Percentiles rank a stretch among this genome's conserved stretches.
phyloP scores from a whole-genome alignment of 2,113 vertebrate species.

The Notothenia coriiceps region DNA sequence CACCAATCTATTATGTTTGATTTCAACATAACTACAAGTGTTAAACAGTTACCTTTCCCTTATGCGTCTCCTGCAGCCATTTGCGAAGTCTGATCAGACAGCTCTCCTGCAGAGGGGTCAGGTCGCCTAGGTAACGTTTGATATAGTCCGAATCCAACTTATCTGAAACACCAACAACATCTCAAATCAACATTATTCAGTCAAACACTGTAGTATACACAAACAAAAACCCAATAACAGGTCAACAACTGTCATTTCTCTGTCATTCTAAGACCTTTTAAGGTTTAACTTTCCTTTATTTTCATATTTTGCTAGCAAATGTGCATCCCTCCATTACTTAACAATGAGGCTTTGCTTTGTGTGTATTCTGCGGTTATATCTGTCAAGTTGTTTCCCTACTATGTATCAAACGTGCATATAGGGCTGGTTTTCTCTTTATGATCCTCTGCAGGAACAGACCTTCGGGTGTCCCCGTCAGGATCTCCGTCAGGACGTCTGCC shows the following conservation, averaged over 20 bases:
- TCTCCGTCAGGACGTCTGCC: conserved; percentile 80
- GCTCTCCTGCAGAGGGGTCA: conserved; percentile 97
- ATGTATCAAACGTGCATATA: neutral
- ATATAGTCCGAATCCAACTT: conserved; percentile 98
- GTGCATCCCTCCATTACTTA: neutral
- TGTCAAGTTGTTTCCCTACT: neutral
- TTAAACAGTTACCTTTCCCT: conserved; percentile 89
- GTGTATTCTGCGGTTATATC: no score
- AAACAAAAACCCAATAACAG: neutral
- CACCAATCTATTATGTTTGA: neutral
- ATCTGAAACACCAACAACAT: conserved; percentile 79
- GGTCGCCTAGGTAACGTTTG: conserved; percentile 94
- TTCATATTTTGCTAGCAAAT: neutral
- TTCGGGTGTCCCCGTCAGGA: conserved; percentile 86
- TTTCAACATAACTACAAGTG: no score
- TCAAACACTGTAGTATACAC: neutral
- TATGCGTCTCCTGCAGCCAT: conserved; percentile 97
- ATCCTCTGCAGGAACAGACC: conserved; percentile 70
- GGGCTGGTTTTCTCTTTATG: neutral
- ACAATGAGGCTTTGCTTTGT: neutral
- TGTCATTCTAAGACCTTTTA: neutral
- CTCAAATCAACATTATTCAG: neutral
- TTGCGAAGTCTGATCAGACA: conserved; percentile 94
- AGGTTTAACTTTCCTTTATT: neutral
- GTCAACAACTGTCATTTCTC: neutral